These are phyloP conservation scores for Homarus gammarus DNA, from an alignment of 2,888 invertebrate genomes.

Conservation along the genomic window DNA sequence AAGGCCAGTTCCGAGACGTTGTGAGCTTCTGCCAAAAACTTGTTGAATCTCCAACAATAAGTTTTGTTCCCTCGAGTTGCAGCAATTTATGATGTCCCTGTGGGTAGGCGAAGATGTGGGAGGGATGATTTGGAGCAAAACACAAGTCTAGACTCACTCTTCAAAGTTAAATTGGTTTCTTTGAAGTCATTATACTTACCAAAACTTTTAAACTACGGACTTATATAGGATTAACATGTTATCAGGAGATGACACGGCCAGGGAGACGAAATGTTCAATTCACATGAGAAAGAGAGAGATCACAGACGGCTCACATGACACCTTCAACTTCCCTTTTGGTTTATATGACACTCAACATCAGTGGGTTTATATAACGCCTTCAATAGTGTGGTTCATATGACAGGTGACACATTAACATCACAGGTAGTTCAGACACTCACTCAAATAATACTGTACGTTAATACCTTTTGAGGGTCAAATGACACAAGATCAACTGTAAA, in stretches of 20 bases:
- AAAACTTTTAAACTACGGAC: not conserved
- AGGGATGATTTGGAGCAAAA: not conserved
- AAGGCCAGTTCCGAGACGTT: not conserved
- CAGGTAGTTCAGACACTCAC: no score
- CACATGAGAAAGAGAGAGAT: no score
- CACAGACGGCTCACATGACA: no score
- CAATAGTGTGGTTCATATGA: no score
- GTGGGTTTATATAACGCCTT: no score
- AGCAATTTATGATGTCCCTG: not conserved
- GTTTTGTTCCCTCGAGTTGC: not conserved
- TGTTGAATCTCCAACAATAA: not conserved
- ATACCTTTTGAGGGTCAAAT: no score
- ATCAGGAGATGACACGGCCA: not conserved
- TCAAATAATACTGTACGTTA: no score
- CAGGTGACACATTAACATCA: no score
- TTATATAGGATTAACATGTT: not conserved
- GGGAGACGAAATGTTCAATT: no score
- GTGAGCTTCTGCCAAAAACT: not conserved
- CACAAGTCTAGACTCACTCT: not conserved
- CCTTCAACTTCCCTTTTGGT: no score
- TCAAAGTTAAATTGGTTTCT: constrained; percentile 10
- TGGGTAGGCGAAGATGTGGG: not conserved
- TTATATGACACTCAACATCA: no score
- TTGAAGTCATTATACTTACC: not conserved
- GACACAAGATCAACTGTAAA: no score